Evolutionary conservation across 2,113 vertebrate species (phyloP), one percentile per base, ranked within the genome.

Genomic region (Pao palembangensis): DNA sequence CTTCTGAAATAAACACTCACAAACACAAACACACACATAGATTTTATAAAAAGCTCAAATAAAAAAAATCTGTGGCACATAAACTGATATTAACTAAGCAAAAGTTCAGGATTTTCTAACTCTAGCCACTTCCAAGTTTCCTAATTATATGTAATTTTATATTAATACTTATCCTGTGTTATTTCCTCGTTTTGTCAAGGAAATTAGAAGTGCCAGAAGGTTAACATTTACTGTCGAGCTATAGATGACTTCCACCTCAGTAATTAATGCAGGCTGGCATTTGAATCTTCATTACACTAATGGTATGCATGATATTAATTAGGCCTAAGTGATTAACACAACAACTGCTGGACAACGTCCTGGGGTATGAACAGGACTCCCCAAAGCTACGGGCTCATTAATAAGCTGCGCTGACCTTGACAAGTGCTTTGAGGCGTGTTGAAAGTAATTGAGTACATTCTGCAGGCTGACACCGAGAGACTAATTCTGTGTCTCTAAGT

Each of bases 291-390:
- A 80, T 69, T 86, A 85, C 83, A 78, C 71, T 91, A 91, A 93
- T 91, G 76, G 81, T 85, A 91, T 86, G 90, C 80, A 80, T 87
- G 82, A 58, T 86, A 86, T 90, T 93, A 92, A 90, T 90, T 89
- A 91, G 76, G 73, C 57, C 75, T 55, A 42, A 78, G 65, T 79
- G 21, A 91, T 93, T 92, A 88, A 87, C 82, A 89, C 90, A 91
- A 83, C 62, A 87, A 79, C 76, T 79, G 69, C 78, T 82, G 86
- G 87, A 84, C 85, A 78, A 66, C 83, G 72, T 91, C 82, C 84
- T 70, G 64, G 60, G 76, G 89, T 84, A 73, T 82, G 75, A 76
- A 18, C 81, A 57, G 61, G 34, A 38, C 68, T 73, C 84, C 81
- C 79, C 34, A 41, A 77, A 79, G 84, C 54, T 72, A 61, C 66